Evolutionary conservation across 1,140 invertebrate species (phyloP), one percentile per base, ranked within the genome.

Genomic region (Drosophila santomea): DNA sequence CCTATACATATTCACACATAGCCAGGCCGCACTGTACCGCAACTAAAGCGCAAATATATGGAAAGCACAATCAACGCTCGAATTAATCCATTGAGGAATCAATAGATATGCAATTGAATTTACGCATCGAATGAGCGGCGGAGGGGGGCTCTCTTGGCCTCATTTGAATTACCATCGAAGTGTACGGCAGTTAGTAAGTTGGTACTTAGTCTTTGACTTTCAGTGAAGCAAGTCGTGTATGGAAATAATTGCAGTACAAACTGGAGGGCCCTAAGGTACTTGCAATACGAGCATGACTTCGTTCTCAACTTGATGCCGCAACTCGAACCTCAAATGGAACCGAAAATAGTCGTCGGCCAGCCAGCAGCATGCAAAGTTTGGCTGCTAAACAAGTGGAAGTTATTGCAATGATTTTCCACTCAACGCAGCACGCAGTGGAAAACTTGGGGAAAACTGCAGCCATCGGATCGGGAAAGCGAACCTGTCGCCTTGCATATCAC

Each of bases 81-180:
- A 68, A 68, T 66, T 68, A 68, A 68, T 66, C 60, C 64, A 67
- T 66, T 45, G 64, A 66, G 64, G 41, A 68, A 68, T 68, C 64
- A 68, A 66, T 66, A 66, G 61, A 67, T 66, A 54, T 66, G 52
- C 48, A 66, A 68, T 66, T 68, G 38, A 25, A 64, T 41, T 35
- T 7, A n/a, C n/a, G 43, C 43, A 45, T 12, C 17, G 17, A 15
- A 3, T 1, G 25, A 4, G 25, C 4, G 25, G 25, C 3, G 25
- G 25, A 5, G 4, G 4, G 43, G 41, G 0, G 15, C 43, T 20
- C 50, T 4, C 8, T 56, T 56, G 54, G 39, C 39, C 38, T n/a
- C 32, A 41, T 39, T 4, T 43, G 11, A 25, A 44, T 47, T 47
- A 28, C 12, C 12, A 48, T 25, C 3, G 23, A 48, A 48, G 12